phyloP scores from a whole-genome alignment of 2,113 vertebrate species.

The Mandrillus leucophaeus region DNA sequence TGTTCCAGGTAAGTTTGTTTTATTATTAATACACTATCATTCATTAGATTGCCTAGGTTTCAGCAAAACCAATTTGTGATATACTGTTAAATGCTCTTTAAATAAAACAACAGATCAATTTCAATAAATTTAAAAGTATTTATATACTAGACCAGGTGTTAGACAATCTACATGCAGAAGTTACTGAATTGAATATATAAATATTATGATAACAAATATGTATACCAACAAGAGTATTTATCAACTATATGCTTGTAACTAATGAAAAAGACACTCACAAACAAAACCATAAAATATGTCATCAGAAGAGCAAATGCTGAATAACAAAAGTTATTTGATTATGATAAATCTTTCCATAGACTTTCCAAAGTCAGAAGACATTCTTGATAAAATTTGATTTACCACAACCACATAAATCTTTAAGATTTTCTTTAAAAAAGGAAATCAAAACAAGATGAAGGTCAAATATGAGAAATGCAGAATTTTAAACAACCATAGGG shows the following conservation, averaged over 20 bases:
- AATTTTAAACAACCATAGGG: background rate
- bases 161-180: background rate
- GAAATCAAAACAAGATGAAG: background rate
- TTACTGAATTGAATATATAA: background rate
- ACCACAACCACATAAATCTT: background rate
- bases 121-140: slow-evolving; percentile 26
- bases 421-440: background rate
- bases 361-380: slow-evolving; percentile 9
- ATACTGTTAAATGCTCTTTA: slow-evolving; percentile 11
- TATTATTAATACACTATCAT: background rate
- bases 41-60: background rate
- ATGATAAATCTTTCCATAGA: background rate
- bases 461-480: slow-evolving; percentile 20
- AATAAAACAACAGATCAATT: slow-evolving; percentile 1
- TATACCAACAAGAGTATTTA: background rate
- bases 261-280: slow-evolving; percentile 10
- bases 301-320: slow-evolving; percentile 11
- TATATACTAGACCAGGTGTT: background rate
- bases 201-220: background rate
- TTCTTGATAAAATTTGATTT: background rate
- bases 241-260: background rate
- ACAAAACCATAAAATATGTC: background rate
- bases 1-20: background rate
- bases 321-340: slow-evolving; percentile 4
- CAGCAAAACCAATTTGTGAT: background rate